phyloP scores from a whole-genome alignment of 2,797 vertebrate species.

The Enteromius mattozi region DNA sequence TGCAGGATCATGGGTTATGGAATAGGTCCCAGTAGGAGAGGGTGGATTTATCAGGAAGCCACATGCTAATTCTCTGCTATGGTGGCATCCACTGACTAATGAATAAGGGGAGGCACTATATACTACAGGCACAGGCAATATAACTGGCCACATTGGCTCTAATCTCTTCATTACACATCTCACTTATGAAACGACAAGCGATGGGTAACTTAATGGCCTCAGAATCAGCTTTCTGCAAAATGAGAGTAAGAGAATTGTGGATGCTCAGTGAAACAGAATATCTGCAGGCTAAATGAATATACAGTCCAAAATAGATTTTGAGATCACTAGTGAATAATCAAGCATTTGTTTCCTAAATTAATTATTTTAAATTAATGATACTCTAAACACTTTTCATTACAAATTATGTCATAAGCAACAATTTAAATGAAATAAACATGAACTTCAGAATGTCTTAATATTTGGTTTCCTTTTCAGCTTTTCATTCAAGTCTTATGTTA shows the following conservation, averaged over 20 bases:
- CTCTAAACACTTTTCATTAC: background rate
- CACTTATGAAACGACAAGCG: constrained; percentile 56
- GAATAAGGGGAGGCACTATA: constrained; percentile 59
- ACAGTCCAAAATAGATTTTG: background rate
- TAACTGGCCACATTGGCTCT: constrained; percentile 47
- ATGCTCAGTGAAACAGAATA: constrained; percentile 38
- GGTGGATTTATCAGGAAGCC: constrained; percentile 51
- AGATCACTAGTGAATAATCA: background rate
- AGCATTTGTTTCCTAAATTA: background rate
- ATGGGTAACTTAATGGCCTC: constrained; percentile 57
- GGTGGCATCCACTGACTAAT: constrained; percentile 56
- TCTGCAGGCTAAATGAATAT: constrained; percentile 36
- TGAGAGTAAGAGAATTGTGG: constrained; percentile 51
- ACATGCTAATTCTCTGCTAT: constrained; percentile 47
- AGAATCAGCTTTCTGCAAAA: constrained; percentile 44
- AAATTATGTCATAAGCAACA: no score
- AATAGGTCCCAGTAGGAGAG: constrained; percentile 7
- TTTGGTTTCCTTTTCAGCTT: background rate
- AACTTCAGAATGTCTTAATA: background rate
- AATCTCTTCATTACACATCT: constrained; percentile 61
- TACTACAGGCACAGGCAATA: constrained; percentile 48
- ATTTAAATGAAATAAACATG: background rate
- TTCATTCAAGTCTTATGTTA: background rate
- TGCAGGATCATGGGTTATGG: constrained; percentile 1
- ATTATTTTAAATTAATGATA: background rate